Evolutionary conservation across 2,113 vertebrate species (phyloP).

Genomic region (Microcebus lehilahytsara): DNA sequence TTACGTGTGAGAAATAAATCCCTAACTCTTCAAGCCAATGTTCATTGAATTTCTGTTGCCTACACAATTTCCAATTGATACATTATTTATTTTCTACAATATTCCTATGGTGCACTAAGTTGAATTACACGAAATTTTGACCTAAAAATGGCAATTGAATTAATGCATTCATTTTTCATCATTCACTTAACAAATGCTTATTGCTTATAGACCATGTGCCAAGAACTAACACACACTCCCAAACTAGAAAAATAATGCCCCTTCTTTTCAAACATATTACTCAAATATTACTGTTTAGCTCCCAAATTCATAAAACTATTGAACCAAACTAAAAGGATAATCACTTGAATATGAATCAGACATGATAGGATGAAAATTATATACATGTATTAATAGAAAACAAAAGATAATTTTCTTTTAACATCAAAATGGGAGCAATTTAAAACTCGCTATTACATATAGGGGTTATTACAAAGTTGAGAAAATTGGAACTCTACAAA

Average conservation of each 20-base stretch:
- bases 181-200: slow-evolving; percentile 15
- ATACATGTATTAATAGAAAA: neutral
- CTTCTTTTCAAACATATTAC: neutral
- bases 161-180: neutral
- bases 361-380: neutral
- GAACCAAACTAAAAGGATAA: neutral
- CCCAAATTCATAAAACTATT: neutral
- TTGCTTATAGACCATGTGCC: neutral
- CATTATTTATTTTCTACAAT: neutral
- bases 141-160: neutral
- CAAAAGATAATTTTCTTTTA: slow-evolving; percentile 16
- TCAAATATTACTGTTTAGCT: neutral
- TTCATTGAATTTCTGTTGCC: neutral
- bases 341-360: neutral
- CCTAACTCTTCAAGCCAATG: neutral
- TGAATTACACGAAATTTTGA: neutral
- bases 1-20: neutral
- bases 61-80: neutral
- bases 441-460: neutral
- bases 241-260: neutral
- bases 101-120: neutral
- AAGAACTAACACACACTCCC: neutral
- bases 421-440: neutral
- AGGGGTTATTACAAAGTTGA: neutral
- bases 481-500: slow-evolving; percentile 56